Base-by-base conservation (phyloP, 2,113 vertebrate species). In the Phrynosoma platyrhinos region DNA sequence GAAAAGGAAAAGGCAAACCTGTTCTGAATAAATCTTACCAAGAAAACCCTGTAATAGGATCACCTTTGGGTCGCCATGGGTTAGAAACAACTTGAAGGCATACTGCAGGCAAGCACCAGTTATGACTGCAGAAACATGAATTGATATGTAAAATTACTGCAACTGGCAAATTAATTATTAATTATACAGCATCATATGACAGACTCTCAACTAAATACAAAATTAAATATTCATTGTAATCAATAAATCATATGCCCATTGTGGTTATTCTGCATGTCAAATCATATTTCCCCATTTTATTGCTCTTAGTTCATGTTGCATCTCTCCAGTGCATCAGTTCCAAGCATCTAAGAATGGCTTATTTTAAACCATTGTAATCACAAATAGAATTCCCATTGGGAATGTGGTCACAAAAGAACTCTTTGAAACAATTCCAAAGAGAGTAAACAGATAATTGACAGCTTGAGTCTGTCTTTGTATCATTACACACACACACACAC, bases 171-270 rank as follows among this genome's bases (percentile, higher is more conserved):
- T 92, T n/a, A 91, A 89, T 93, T 94, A 92, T 92, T 87, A 68
- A 94, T 89, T 88, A 5, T 42, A 89, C n/a, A 55, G 2, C 75
- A 84, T 88, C 76, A 12, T 83, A 84, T 68, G 71, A 0, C 0
- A 84, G 88, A 36, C 64, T 89, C 90, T 88, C 80, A 77, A 90
- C 88, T 91, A 91, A 90, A 93, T 87, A 82, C 90, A 93, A 91
- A 93, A 94, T 93, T 88, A 95, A 96, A 92, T 90, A 90, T 92
- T 92, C 87, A 94, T 94, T 93, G 69, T 78, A 90, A 91, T 91
- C 89, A 90, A 77, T 93, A 92, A 95, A 89, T 90, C 86, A 91
- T 94, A 86, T 66, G 89, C 53, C 87, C 55, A 83, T 89, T 79
- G 89, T 79, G 88, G 83, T 75, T 80, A 36, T 89, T 93, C 85